phyloP scores from a whole-genome alignment of 37 sponge, comb jelly and placozoan genomes.

The Geodia barretti region DNA sequence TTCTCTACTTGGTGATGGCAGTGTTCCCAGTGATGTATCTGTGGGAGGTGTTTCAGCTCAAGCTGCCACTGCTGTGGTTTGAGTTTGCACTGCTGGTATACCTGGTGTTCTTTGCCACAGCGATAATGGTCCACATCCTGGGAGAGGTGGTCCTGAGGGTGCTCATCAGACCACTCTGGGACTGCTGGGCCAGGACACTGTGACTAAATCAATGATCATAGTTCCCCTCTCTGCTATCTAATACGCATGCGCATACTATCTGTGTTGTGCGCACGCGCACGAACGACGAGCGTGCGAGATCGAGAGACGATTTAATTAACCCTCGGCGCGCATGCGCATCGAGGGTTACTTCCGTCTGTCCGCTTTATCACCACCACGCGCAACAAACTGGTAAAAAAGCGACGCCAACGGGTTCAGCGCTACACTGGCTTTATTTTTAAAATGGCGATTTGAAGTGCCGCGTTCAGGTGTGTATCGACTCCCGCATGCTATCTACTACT shows the following conservation, averaged over 20 bases:
- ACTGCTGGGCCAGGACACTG: not conserved
- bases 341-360: not conserved
- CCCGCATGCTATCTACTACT: too few relatives aligned
- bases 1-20: not conserved
- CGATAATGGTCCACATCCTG: not conserved
- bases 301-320: not conserved
- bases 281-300: too few relatives aligned
- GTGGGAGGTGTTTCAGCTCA: not conserved
- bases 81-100: not conserved
- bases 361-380: not conserved
- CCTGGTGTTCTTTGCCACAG: not conserved
- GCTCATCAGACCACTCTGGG: slow-evolving; percentile 2
- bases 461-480: not conserved
- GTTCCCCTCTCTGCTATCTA: too few relatives aligned
- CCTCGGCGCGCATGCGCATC: not conserved
- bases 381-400: not conserved
- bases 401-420: not conserved
- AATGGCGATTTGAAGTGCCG: not conserved
- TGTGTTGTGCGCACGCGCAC: too few relatives aligned
- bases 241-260: too few relatives aligned
- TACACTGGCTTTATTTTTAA: not conserved
- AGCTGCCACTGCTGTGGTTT: not conserved
- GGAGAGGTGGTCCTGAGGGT: not conserved
- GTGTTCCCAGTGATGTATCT: not conserved
- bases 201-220: too few relatives aligned